Conservation (phyloP, 2,888 invertebrate genomes). For the Polydrusus tereticollis region DNA sequence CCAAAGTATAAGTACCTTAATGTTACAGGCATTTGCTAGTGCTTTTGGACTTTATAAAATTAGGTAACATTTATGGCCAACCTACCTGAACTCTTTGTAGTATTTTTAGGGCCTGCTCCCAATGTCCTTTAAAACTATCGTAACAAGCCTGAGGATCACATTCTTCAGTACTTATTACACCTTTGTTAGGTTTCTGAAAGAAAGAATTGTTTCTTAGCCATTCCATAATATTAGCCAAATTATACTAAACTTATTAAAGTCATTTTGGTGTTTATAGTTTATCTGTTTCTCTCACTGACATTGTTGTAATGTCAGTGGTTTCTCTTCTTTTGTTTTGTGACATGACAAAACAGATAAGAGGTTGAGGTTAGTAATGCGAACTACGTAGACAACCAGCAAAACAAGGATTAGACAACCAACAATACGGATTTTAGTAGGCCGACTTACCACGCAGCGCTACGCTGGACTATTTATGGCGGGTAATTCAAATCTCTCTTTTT, state of each 20-base stretch:
- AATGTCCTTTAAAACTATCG: constrained; percentile 93
- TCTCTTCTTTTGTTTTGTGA: too few species aligned
- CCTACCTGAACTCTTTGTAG: constrained; percentile 80
- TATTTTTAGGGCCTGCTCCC: constrained; percentile 92
- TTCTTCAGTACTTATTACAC: constrained; percentile 58
- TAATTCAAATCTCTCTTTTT: too few species aligned
- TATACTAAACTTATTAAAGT: background rate
- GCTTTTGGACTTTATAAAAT: background rate
- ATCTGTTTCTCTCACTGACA: too few species aligned
- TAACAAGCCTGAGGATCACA: constrained; percentile 90
- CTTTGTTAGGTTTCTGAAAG: constrained; percentile 59
- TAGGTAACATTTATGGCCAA: constrained; percentile 12
- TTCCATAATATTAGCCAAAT: constrained; percentile 43
- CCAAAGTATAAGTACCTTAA: too few species aligned
- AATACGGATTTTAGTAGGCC: too few species aligned
- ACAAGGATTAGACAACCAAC: too few species aligned
- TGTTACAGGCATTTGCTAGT: background rate
- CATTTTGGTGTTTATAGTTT: constrained; percentile 18
- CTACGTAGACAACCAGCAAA: too few species aligned
- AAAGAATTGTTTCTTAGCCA: constrained; percentile 60
- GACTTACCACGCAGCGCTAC: too few species aligned
- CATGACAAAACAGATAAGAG: too few species aligned
- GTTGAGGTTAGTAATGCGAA: too few species aligned
- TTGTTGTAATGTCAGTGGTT: too few species aligned
- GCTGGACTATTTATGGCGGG: too few species aligned